Percentiles rank a stretch among this genome's conserved stretches.
Evolutionary conservation across 2,113 vertebrate genomes (phyloP).

Genomic region (Ailuropoda melanoleuca): DNA sequence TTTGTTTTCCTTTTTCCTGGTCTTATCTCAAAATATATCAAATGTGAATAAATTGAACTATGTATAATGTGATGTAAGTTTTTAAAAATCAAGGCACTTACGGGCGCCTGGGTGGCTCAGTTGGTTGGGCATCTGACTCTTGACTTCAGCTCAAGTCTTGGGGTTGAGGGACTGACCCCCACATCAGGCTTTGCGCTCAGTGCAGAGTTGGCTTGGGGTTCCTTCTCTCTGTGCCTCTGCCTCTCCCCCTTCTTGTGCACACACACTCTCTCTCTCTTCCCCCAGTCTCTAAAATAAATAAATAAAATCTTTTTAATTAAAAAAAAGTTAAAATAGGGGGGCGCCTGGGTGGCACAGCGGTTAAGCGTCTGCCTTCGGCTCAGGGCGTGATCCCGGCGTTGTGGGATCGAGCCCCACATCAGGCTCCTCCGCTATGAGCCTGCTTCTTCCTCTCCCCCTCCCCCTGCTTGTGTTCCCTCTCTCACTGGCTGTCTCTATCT

Average conservation of each 20-base stretch:
- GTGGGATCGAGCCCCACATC: too few species aligned
- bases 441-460: too few species aligned
- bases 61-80: not conserved
- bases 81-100: not conserved
- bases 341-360: too few species aligned
- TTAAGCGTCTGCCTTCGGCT: too few species aligned
- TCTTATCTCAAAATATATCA: not conserved
- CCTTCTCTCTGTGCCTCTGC: not conserved
- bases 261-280: not conserved
- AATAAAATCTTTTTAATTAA: not conserved
- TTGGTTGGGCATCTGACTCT: not conserved
- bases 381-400: too few species aligned
- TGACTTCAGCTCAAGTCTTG: not conserved
- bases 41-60: not conserved
- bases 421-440: too few species aligned
- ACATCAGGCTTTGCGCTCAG: not conserved
- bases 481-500: too few species aligned
- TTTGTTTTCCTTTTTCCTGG: not conserved
- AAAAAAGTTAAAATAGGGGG: not conserved
- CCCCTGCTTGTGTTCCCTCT: too few species aligned
- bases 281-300: not conserved
- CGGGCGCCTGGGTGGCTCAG: not conserved
- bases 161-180: not conserved
- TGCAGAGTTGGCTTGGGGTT: not conserved
- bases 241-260: not conserved